Conservation (phyloP, 1,140 invertebrate genomes). For the Drosophila orosa region DNA sequence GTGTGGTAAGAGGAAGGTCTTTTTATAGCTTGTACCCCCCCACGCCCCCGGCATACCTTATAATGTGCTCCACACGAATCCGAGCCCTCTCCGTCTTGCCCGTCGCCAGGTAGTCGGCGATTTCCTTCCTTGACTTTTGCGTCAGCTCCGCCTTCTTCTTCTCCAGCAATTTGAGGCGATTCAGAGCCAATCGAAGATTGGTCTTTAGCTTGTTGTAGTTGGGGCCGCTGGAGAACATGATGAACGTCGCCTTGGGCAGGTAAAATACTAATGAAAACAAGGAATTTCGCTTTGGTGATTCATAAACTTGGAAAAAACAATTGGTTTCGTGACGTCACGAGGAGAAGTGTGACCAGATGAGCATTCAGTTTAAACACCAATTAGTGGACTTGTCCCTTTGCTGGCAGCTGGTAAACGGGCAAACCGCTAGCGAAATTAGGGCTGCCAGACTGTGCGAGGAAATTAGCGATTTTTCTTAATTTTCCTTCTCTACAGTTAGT, state of each 20-base stretch:
- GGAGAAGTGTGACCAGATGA: not conserved
- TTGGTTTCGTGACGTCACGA: conserved; percentile 56
- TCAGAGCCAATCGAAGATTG: conserved; percentile 95
- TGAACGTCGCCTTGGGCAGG: conserved; percentile 27
- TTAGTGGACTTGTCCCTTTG: too few species aligned
- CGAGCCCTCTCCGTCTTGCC: conserved; percentile 97
- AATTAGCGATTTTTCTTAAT: not conserved
- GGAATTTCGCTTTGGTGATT: conserved; percentile 52
- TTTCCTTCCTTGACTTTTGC: conserved; percentile 98
- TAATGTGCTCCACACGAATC: conserved; percentile 99
- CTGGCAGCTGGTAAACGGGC: too few species aligned
- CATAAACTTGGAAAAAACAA: conserved; percentile 62
- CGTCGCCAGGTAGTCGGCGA: conserved; percentile 96
- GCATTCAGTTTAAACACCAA: not conserved
- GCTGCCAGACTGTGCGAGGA: not conserved
- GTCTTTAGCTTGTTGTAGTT: conserved; percentile 99
- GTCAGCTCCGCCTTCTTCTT: conserved; percentile 99
- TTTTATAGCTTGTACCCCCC: not conserved
- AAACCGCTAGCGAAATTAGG: not conserved
- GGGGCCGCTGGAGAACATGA: conserved; percentile 94
- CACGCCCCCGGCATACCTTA: conserved; percentile 85
- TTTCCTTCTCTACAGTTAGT: not conserved
- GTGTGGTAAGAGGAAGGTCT: too few species aligned
- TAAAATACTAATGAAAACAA: conserved; percentile 35
- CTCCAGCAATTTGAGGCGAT: conserved; percentile 96